phyloP scores from a whole-genome alignment of 1,140 invertebrate species.

The Hormaphis cornu region DNA sequence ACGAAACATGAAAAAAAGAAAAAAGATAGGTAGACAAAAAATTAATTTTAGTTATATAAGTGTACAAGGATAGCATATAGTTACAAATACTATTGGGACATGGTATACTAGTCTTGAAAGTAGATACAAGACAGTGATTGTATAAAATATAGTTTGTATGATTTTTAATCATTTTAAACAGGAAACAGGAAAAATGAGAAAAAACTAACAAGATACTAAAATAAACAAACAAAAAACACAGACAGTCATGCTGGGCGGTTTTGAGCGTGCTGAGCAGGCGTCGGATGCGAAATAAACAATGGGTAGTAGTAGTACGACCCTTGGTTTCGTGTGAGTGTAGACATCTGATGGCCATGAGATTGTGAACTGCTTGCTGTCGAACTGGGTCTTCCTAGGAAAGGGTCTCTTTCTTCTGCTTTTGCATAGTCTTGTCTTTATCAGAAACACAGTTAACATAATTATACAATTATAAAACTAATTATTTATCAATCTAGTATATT shows the following conservation, averaged over 20 bases:
- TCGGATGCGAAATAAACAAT: constrained; percentile 29
- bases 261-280: constrained; percentile 32
- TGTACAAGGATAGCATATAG: not conserved
- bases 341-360: constrained; percentile 26
- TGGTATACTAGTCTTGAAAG: not conserved
- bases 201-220: constrained; percentile 27
- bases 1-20: too few species aligned
- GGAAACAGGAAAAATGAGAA: not conserved
- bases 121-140: too few species aligned
- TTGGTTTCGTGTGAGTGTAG: constrained; percentile 53
- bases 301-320: constrained; percentile 51
- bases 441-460: constrained; percentile 28
- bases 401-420: constrained; percentile 63
- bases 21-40: too few species aligned
- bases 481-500: not conserved
- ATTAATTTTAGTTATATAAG: not conserved
- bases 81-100: not conserved
- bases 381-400: constrained; percentile 46
- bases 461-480: not conserved
- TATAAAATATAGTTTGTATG: too few species aligned
- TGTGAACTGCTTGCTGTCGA: constrained; percentile 24
- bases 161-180: too few species aligned
- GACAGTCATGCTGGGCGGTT: constrained; percentile 29
- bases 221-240: constrained; percentile 28
- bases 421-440: constrained; percentile 58